A percentile compares a stretch with the other conserved stretches of the same genome.
These are phyloP conservation scores for Drosophila paramelanica DNA, from an alignment of 2,888 invertebrate species.

Conservation along the genomic window DNA sequence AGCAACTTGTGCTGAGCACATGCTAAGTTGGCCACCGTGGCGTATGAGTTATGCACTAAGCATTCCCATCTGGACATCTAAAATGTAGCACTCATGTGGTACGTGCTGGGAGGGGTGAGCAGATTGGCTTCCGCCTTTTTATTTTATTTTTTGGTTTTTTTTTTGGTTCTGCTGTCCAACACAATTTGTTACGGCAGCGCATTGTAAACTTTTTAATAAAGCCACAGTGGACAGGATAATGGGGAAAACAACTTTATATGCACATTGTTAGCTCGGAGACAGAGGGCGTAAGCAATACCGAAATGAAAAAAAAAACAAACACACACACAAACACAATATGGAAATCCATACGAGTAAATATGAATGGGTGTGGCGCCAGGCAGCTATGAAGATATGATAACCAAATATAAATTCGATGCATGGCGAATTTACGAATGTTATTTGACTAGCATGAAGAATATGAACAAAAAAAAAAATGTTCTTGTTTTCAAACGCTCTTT, in stretches of 20 bases:
- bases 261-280: constrained; percentile 36
- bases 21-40: constrained; percentile 53
- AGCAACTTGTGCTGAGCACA: constrained; percentile 22
- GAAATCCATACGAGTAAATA: constrained; percentile 15
- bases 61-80: constrained; percentile 39
- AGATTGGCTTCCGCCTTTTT: background rate
- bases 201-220: constrained; percentile 76
- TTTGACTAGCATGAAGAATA: constrained; percentile 7
- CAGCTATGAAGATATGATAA: constrained; percentile 8
- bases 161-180: constrained; percentile 15
- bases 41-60: constrained; percentile 51
- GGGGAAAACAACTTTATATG: constrained; percentile 38
- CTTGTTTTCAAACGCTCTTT: background rate
- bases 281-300: constrained; percentile 40
- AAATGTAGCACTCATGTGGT: constrained; percentile 41
- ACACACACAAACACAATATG: constrained; percentile 16
- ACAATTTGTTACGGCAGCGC: constrained; percentile 36
- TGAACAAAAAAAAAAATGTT: constrained; percentile 2
- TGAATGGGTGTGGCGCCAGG: background rate
- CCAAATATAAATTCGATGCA: constrained; percentile 58
- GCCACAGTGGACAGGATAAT: constrained; percentile 60
- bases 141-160: background rate
- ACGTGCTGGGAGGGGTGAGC: background rate
- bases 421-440: constrained; percentile 52
- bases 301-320: background rate